Evolutionary conservation across 1,140 invertebrate genomes (phyloP).

Genomic region (Pseudachorutes palmiensis): DNA sequence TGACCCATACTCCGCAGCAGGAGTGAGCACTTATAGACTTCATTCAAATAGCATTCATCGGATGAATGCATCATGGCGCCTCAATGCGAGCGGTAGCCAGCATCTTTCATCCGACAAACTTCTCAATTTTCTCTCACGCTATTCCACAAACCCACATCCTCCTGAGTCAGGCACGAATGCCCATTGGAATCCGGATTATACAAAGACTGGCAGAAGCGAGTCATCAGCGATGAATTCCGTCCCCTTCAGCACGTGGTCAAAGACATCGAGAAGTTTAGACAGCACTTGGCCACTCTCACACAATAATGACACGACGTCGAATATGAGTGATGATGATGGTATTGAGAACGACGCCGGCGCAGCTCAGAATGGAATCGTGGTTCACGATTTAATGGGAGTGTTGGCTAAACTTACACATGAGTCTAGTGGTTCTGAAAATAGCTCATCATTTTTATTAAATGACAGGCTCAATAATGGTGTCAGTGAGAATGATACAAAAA

Average conservation of each 20-base stretch:
- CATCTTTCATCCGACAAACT: slow-evolving; percentile 29
- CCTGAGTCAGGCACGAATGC: neutral
- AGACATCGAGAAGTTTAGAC: too few relatives aligned
- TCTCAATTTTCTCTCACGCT: slow-evolving; percentile 24
- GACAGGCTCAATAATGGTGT: neutral
- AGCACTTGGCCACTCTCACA: too few relatives aligned
- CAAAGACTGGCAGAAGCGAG: too few relatives aligned
- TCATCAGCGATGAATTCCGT: too few relatives aligned
- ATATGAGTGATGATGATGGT: too few relatives aligned
- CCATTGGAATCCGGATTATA: too few relatives aligned
- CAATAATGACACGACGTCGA: too few relatives aligned
- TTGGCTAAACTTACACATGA: slow-evolving; percentile 21
- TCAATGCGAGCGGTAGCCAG: slow-evolving; percentile 25
- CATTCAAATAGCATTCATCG: slow-evolving; percentile 37
- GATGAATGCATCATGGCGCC: slow-evolving; percentile 37
- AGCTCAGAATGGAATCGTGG: slow-evolving; percentile 31
- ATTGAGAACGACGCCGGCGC: too few relatives aligned
- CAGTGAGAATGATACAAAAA: neutral
- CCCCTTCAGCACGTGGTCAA: too few relatives aligned
- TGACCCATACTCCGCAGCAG: slow-evolving; percentile 31
- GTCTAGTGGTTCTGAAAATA: slow-evolving; percentile 12
- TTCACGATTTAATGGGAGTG: slow-evolving; percentile 32
- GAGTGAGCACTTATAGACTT: slow-evolving; percentile 27
- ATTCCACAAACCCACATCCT: neutral
- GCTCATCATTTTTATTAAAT: neutral